Evolutionary conservation across 2,888 invertebrate species (phyloP), one percentile per base, ranked within the genome.

Genomic region (Eudemis profundana): DNA sequence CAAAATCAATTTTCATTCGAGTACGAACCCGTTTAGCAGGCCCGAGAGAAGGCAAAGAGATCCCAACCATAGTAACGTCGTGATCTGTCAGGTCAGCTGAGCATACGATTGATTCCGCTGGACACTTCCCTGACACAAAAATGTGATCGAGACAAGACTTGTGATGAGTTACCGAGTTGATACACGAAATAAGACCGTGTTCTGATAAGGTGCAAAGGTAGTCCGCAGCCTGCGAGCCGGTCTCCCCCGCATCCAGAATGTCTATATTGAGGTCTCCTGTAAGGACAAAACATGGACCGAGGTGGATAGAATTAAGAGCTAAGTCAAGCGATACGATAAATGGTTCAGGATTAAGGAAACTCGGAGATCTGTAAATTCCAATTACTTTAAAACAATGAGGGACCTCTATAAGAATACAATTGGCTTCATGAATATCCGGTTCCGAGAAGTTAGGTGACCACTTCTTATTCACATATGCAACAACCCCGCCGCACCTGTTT

Each of bases 321-420:
- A 1, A 5, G 7, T 7, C 7, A 29, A 29, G 29, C 1, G 29
- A 29, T 1, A 7, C 8, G 1, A 29, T 5, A 7, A 29, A 29
- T 29, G 8, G 56, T 10, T 54, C 27, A 1, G 14, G 21, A 12
- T 65, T 33, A 0, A 1, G 23, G 27, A 70, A 68, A 0, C 69
- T 68, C 4, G 72, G 69, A 0, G 70, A 68, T 3, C 70, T 61
- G 33, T 71, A 72, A 2, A 68, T 51, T 0, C 67, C 68, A 4
- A 64, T 15, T 3, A 70, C 27, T 0, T 51, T 47, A 10, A 51
- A 1, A 66, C 33, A 2, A 14, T 8, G 5, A 61, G 54, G 1
- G 12, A 42, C 0, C 62, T 44, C 4, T 49, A 69, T 29, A n/a
- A 40, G 42, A 0, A 71, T n/a, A 56, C 70, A 70, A 51, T 68